Evolutionary conservation across 2,797 vertebrate species (phyloP).

Genomic region (Craterocephalus amniculus): DNA sequence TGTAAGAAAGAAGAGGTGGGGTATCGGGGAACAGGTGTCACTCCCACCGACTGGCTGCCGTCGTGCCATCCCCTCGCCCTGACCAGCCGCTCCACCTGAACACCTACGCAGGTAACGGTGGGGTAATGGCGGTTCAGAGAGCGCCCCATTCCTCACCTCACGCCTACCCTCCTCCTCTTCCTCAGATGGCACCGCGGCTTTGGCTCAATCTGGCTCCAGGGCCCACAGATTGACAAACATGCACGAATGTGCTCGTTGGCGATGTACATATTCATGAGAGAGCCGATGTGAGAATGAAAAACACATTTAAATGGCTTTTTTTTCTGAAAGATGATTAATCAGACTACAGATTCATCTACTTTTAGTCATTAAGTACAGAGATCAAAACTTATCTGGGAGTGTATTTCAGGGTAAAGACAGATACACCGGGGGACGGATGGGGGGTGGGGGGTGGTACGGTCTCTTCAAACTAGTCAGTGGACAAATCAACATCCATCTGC

Average conservation of each 20-base stretch:
- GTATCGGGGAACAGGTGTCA: conserved; percentile 78
- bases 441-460: background rate
- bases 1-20: conserved; percentile 60
- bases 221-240: conserved; percentile 59
- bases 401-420: conserved; percentile 10
- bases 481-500: conserved; percentile 40
- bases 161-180: conserved; percentile 74
- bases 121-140: conserved; percentile 45
- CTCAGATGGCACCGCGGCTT: conserved; percentile 67
- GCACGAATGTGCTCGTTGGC: conserved; percentile 58
- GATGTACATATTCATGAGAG: conserved; percentile 68
- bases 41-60: conserved; percentile 75
- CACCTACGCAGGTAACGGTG: conserved; percentile 53
- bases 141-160: conserved; percentile 48
- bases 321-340: background rate
- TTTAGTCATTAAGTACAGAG: conserved; percentile 6
- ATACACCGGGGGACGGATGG: too few relatives aligned
- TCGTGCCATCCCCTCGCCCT: conserved; percentile 9
- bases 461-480: conserved; percentile 16
- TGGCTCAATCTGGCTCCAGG: conserved; percentile 59
- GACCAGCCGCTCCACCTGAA: conserved; percentile 50
- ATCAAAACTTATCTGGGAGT: conserved; percentile 7
- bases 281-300: conserved; percentile 24
- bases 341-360: background rate
- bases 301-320: background rate